phyloP scores from a whole-genome alignment of 2,888 invertebrate genomes.

The Ellobium chinense region DNA sequence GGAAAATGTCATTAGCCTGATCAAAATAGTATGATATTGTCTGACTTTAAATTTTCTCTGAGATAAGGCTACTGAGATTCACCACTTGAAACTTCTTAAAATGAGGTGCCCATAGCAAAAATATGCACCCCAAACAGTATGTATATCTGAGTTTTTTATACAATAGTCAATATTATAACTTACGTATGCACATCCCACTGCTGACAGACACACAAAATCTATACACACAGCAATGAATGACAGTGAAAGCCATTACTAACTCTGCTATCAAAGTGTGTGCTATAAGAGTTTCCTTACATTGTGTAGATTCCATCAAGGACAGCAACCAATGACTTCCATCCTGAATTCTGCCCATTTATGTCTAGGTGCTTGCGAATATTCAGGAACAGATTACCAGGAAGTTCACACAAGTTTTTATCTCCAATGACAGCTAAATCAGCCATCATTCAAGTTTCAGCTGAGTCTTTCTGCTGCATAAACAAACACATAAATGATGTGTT shows the following conservation, averaged over 20 bases:
- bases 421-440: conserved; percentile 54
- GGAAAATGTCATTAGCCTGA: no score
- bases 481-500: no score
- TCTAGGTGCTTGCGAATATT: conserved; percentile 21
- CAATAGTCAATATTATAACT: background rate
- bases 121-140: no score
- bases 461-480: no score
- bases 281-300: conserved; percentile 39
- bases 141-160: no score
- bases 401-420: conserved; percentile 51
- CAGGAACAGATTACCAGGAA: conserved; percentile 56
- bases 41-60: no score
- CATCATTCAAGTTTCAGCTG: no score
- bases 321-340: conserved; percentile 62
- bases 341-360: conserved; percentile 54
- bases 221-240: background rate
- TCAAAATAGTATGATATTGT: no score
- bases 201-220: background rate
- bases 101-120: no score
- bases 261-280: no score
- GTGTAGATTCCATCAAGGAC: conserved; percentile 36
- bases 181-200: background rate
- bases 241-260: background rate
- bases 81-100: no score
- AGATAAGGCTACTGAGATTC: no score